These are phyloP conservation scores for Aphelinus atriplicis DNA, from an alignment of 1,140 invertebrate genomes.

Conservation along the genomic window DNA sequence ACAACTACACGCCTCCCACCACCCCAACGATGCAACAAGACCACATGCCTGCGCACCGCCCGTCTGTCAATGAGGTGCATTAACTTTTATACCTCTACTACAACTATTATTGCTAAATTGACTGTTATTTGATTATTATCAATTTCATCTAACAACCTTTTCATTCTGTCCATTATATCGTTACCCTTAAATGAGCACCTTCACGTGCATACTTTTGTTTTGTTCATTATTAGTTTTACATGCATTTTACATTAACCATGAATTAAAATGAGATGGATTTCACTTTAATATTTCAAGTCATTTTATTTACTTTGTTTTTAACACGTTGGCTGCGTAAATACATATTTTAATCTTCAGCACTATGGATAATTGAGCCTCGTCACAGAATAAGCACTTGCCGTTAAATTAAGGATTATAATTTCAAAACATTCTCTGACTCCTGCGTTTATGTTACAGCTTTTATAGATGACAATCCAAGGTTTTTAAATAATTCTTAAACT, in stretches of 20 bases:
- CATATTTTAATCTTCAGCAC: neutral
- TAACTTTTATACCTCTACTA: no score
- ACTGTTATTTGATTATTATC: no score
- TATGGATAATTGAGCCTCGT: neutral
- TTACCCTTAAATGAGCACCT: no score
- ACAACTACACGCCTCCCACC: conserved; percentile 73
- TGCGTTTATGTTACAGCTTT: conserved; percentile 32
- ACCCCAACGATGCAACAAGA: conserved; percentile 68
- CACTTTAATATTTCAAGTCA: no score
- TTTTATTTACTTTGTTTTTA: neutral
- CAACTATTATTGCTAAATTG: no score
- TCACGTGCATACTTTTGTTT: no score
- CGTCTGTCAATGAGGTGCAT: conserved; percentile 53
- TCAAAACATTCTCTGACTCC: conserved; percentile 25
- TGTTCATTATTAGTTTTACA: no score
- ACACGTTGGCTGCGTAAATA: conserved; percentile 29
- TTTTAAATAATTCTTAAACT: conserved; percentile 32
- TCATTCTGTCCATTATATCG: no score
- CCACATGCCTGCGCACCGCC: conserved; percentile 40
- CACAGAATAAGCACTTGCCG: conserved; percentile 6
- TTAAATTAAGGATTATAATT: conserved; percentile 27
- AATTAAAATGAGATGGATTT: no score
- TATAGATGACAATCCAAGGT: conserved; percentile 32
- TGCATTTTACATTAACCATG: no score
- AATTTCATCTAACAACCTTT: no score